A percentile compares a stretch with the other conserved stretches of the same genome.
Evolutionary conservation across 1,140 invertebrate species (phyloP).

Genomic region (Delia radicum): DNA sequence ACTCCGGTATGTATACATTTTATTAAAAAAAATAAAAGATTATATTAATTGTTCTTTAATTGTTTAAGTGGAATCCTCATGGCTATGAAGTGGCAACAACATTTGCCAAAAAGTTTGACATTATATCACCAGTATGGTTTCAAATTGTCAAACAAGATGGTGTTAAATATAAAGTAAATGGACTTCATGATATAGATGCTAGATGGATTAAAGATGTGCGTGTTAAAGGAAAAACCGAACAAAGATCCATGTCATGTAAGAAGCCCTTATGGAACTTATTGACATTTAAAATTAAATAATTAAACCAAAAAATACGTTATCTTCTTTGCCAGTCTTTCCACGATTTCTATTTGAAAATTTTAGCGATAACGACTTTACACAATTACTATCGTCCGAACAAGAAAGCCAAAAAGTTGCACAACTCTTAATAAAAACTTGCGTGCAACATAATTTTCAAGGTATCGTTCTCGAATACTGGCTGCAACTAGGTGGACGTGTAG

Average conservation of each 20-base stretch:
- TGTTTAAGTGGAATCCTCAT: conserved; percentile 86
- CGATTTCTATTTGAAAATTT: conserved; percentile 85
- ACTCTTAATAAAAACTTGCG: conserved; percentile 63
- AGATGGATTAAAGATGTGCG: conserved; percentile 78
- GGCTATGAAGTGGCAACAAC: conserved; percentile 92
- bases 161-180: conserved; percentile 66
- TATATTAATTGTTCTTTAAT: conserved; percentile 24
- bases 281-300: not conserved
- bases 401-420: conserved; percentile 64
- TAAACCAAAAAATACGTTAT: not conserved
- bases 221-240: conserved; percentile 57
- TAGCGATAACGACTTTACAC: conserved; percentile 67
- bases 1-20: conserved; percentile 84
- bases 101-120: conserved; percentile 86
- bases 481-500: conserved; percentile 70
- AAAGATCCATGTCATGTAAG: conserved; percentile 11
- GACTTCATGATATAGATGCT: conserved; percentile 77
- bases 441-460: conserved; percentile 77
- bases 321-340: conserved; percentile 68
- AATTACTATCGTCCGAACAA: conserved; percentile 63
- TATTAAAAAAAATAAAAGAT: too few species aligned
- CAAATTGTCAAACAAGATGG: conserved; percentile 67
- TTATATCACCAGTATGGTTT: conserved; percentile 93
- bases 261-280: too few species aligned
- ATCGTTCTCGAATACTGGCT: conserved; percentile 87